Conservation (phyloP, 2,797 vertebrate species). For the Coregonus sp. region DNA sequence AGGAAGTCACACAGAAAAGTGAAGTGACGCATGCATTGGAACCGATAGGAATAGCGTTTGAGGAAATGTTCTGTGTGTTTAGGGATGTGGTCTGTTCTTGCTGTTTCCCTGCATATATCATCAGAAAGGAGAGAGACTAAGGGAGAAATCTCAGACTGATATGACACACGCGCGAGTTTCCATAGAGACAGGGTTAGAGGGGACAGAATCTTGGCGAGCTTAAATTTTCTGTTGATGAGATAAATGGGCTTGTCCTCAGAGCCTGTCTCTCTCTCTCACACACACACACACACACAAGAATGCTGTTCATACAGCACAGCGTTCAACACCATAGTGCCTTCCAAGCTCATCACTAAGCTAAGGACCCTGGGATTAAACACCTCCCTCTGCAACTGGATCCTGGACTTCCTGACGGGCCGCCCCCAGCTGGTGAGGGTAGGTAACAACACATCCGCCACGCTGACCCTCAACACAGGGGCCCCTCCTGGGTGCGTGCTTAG, state of each 20-base stretch:
- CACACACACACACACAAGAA: not conserved
- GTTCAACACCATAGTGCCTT: no score
- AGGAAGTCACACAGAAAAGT: not conserved
- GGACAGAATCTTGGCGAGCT: constrained; percentile 33
- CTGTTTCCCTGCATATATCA: not conserved
- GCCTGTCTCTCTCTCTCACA: not conserved
- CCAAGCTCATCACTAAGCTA: no score
- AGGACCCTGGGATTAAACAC: no score
- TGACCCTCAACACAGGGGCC: no score
- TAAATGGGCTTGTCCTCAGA: not conserved
- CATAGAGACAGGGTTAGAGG: constrained; percentile 46
- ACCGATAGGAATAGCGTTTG: not conserved
- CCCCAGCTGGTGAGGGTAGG: no score
- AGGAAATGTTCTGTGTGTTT: not conserved
- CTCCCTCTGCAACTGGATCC: no score
- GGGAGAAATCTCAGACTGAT: not conserved
- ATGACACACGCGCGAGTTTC: constrained; percentile 25
- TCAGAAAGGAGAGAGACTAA: not conserved
- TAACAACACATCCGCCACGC: no score
- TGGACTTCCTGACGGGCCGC: no score
- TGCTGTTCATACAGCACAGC: no score
- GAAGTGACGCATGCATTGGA: not conserved
- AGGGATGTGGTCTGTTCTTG: not conserved
- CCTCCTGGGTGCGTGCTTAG: no score
- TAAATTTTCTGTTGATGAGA: constrained; percentile 38